Percentiles rank a stretch among this genome's conserved stretches.
These are phyloP conservation scores for Chironomus riparius DNA, from an alignment of 2,888 invertebrate species.

Conservation along the genomic window DNA sequence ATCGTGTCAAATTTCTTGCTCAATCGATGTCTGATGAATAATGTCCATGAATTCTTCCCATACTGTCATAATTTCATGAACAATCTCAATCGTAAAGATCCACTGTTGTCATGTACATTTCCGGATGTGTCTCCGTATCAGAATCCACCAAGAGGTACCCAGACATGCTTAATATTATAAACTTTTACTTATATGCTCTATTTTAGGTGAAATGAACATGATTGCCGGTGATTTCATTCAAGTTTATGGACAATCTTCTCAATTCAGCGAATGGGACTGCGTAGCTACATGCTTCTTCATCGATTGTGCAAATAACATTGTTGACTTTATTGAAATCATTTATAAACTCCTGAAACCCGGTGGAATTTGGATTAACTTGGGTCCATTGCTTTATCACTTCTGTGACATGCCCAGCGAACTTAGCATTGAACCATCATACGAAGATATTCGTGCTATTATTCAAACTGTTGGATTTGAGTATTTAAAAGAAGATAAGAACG, in stretches of 20 bases:
- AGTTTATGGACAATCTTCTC: slow-evolving; percentile 43
- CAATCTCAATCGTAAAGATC: slow-evolving; percentile 71
- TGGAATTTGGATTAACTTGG: slow-evolving; percentile 80
- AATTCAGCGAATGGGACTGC: slow-evolving; percentile 70
- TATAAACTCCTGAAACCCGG: slow-evolving; percentile 82
- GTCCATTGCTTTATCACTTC: slow-evolving; percentile 86
- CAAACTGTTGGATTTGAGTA: slow-evolving; percentile 73
- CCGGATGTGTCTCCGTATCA: slow-evolving; percentile 79
- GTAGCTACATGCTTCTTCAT: slow-evolving; percentile 97
- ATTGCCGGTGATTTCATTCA: slow-evolving; percentile 95
- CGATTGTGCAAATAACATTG: slow-evolving; percentile 94
- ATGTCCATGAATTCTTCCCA: slow-evolving; percentile 77
- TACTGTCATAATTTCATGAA: slow-evolving; percentile 95
- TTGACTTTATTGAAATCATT: slow-evolving; percentile 89
- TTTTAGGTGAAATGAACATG: slow-evolving; percentile 73
- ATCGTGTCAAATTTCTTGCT: slow-evolving; percentile 93
- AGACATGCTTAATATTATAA: background rate
- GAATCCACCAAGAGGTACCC: slow-evolving; percentile 38
- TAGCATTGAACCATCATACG: slow-evolving; percentile 90
- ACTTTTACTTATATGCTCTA: background rate
- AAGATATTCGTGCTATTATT: slow-evolving; percentile 68
- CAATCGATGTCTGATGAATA: slow-evolving; percentile 53
- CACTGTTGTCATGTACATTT: slow-evolving; percentile 66
- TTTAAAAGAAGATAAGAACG: slow-evolving; percentile 64
- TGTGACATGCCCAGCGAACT: slow-evolving; percentile 79